These are phyloP conservation scores for Rhinogobius similis DNA, from an alignment of 2,113 vertebrate species.

Conservation along the genomic window DNA sequence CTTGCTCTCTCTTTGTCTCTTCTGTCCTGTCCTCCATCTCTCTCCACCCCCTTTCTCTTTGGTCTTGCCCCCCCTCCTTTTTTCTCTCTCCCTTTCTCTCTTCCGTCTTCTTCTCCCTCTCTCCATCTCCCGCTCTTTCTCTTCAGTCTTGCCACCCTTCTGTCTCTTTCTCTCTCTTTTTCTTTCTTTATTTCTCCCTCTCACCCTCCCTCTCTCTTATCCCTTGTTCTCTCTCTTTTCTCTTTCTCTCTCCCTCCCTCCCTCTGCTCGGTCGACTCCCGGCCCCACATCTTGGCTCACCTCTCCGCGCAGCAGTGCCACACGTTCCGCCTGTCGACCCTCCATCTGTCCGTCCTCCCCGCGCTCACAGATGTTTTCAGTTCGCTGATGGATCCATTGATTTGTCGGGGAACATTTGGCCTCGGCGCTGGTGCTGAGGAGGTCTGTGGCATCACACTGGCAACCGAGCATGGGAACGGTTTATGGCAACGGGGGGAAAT, in stretches of 20 bases:
- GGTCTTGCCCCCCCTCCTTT: neutral
- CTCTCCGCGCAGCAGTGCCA: neutral
- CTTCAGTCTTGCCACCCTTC: too few relatives aligned
- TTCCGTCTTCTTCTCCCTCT: neutral
- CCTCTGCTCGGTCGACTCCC: neutral
- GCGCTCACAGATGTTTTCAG: neutral
- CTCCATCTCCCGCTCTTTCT: neutral
- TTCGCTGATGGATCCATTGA: neutral
- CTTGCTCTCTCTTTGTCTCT: too few relatives aligned
- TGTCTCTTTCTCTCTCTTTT: too few relatives aligned
- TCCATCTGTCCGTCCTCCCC: neutral
- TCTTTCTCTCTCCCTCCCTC: neutral
- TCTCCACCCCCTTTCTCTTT: neutral
- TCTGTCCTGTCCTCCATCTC: too few relatives aligned
- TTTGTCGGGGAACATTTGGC: conserved; percentile 8
- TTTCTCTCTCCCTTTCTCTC: neutral
- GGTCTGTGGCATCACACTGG: conserved; percentile 5
- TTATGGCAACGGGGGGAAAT: neutral
- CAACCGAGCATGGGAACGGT: neutral
- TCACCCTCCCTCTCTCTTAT: neutral
- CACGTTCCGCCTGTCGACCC: neutral
- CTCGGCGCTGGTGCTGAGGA: neutral
- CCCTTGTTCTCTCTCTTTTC: neutral
- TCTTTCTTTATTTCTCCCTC: too few relatives aligned
- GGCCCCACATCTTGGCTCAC: neutral